Conservation (phyloP, 2,888 invertebrate genomes). For the Tricholauxania praeusta region DNA sequence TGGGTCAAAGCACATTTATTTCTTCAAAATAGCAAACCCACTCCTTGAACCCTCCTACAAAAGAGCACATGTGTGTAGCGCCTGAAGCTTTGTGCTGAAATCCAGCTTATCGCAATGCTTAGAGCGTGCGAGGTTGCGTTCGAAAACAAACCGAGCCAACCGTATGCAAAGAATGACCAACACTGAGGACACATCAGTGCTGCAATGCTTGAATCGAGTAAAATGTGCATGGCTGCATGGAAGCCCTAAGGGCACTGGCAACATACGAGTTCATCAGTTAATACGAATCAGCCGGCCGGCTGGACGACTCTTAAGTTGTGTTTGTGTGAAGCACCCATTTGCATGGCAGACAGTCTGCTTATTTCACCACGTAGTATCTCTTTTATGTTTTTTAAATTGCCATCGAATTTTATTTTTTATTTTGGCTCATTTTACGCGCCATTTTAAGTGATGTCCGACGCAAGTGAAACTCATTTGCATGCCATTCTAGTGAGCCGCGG, state of each 20-base stretch:
- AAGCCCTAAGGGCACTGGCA: not conserved
- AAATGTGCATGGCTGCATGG: not conserved
- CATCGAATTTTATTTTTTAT: not conserved
- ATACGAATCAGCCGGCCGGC: not conserved
- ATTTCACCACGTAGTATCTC: not conserved
- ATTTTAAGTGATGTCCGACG: conserved; percentile 27
- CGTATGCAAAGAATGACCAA: not conserved
- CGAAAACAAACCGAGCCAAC: not conserved
- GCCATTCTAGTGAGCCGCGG: conserved; percentile 12
- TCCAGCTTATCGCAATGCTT: conserved; percentile 1
- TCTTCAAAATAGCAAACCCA: too few relatives aligned
- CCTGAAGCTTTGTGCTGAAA: not conserved
- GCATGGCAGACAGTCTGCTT: not conserved
- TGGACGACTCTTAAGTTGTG: not conserved
- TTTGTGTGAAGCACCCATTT: not conserved
- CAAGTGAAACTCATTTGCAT: conserved; percentile 44
- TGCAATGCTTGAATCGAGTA: not conserved
- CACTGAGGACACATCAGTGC: not conserved
- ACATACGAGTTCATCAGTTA: not conserved
- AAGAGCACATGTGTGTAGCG: not conserved
- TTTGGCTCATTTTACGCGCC: conserved; percentile 31
- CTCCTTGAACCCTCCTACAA: not conserved
- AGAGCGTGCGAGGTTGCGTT: not conserved
- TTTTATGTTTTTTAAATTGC: not conserved
- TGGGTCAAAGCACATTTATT: too few relatives aligned